Evolutionary conservation across 1,140 invertebrate genomes (phyloP).

Genomic region (Drosophila sechellia): DNA sequence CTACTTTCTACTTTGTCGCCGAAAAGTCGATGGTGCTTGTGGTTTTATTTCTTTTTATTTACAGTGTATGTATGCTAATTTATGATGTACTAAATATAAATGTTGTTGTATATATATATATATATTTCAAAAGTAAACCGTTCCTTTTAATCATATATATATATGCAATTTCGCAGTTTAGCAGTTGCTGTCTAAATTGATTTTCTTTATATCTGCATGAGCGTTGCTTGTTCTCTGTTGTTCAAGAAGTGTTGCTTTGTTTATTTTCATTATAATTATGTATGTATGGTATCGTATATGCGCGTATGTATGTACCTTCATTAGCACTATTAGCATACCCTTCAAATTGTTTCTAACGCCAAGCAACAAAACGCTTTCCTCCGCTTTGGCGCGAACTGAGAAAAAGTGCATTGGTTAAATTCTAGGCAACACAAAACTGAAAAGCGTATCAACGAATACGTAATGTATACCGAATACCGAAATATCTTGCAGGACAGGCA

Average conservation of each 20-base stretch:
- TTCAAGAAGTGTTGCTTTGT: constrained; percentile 63
- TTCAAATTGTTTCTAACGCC: constrained; percentile 53
- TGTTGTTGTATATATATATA: constrained; percentile 63
- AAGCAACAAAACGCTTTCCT: constrained; percentile 20
- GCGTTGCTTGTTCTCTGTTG: constrained; percentile 52
- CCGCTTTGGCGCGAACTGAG: constrained; percentile 35
- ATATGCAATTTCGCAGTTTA: constrained; percentile 53
- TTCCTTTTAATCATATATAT: constrained; percentile 66
- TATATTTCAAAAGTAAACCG: constrained; percentile 78
- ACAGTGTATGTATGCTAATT: constrained; percentile 82
- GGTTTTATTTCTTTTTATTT: constrained; percentile 81
- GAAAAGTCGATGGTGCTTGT: constrained; percentile 4
- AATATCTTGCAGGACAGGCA: constrained; percentile 48
- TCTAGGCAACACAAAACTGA: constrained; percentile 46
- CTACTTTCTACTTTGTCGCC: background rate
- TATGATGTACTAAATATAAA: constrained; percentile 81
- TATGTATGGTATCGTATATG: constrained; percentile 41
- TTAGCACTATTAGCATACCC: constrained; percentile 72
- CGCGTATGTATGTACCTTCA: constrained; percentile 52
- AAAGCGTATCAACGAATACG: constrained; percentile 38
- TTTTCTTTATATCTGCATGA: constrained; percentile 43
- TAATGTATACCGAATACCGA: constrained; percentile 53
- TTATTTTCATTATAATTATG: constrained; percentile 64
- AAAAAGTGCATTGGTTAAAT: constrained; percentile 63
- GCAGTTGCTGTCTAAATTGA: constrained; percentile 53